Evolutionary conservation across 2,888 invertebrate genomes (phyloP), one percentile per base, ranked within the genome.

Genomic region (Hipparchia sbordonii): DNA sequence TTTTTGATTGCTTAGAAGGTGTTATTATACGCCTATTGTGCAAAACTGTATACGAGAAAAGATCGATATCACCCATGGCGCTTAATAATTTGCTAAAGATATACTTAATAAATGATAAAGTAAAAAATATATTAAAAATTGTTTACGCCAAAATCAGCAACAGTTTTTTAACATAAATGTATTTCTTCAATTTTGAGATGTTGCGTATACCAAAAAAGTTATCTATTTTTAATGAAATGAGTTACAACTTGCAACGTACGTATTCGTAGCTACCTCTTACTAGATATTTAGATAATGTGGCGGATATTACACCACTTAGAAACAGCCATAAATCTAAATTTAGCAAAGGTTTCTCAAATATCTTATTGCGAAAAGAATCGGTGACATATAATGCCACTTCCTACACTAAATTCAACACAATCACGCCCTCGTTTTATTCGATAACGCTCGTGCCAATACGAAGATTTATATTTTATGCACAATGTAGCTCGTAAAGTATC

Each of bases 401-500:
- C 81, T 71, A 79, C 76, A 83, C 84, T 84, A 83, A 82, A 84
- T 81, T 81, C 79, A 79, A 82, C 79, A 87, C 85, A 88, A 89
- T 87, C 82, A 82, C 91, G 89, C 89, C 89, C 86, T 85, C 80
- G 75, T 76, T 78, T 77, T 67, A 81, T 80, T 80, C 79, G 76
- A 79, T 79, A 82, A 82, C 79, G 84, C 90, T 89, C 90, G 88
- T 89, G 90, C 90, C 86, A 87, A 89, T 89, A 87, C 78, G 83
- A 82, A 92, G 91, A 93, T 92, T 93, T 93, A 92, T 48, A 48
- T 81, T 81, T 75, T 77, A 65, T 12, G 79, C 82, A 91, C 87
- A 90, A 90, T 85, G 83, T 77, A 73, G 72, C 84, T 85, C 88
- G 86, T 91, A 91, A 91, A 91, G 82, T 85, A 86, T 87, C 85